Evolutionary conservation across 2,797 vertebrate species (phyloP).

Genomic region (Psittacula echo): DNA sequence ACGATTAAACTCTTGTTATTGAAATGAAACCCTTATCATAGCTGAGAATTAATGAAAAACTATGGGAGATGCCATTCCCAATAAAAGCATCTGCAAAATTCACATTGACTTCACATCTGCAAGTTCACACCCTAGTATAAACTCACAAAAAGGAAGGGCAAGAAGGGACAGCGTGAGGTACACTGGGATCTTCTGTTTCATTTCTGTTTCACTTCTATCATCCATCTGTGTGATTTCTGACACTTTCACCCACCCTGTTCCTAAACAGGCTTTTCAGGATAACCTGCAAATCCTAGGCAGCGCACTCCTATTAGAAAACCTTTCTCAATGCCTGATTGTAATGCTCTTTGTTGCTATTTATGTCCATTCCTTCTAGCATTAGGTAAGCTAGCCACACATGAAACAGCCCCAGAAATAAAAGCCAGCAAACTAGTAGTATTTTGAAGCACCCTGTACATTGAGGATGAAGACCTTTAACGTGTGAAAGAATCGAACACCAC

Average conservation of each 20-base stretch:
- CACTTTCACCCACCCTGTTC: not conserved
- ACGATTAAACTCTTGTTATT: not conserved
- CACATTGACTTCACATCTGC: not conserved
- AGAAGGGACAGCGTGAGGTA: not conserved
- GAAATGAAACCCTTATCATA: not conserved
- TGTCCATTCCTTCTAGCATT: not conserved
- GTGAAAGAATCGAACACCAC: not conserved
- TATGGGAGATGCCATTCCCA: not conserved
- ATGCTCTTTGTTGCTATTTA: not conserved
- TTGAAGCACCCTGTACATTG: not conserved
- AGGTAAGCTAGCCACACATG: not conserved
- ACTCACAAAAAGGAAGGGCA: not conserved
- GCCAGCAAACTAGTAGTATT: not conserved
- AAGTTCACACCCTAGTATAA: not conserved
- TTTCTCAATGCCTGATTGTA: not conserved
- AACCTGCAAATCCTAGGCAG: not conserved
- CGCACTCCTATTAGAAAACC: not conserved
- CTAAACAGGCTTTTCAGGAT: not conserved
- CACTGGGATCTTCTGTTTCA: not conserved
- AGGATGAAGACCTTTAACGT: not conserved
- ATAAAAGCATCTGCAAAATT: not conserved
- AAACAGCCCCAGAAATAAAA: conserved; percentile 12
- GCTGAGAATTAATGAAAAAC: not conserved
- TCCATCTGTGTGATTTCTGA: not conserved
- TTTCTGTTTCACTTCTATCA: not conserved